Conservation (phyloP, 2,888 invertebrate species). For the Octodonta nipae region DNA sequence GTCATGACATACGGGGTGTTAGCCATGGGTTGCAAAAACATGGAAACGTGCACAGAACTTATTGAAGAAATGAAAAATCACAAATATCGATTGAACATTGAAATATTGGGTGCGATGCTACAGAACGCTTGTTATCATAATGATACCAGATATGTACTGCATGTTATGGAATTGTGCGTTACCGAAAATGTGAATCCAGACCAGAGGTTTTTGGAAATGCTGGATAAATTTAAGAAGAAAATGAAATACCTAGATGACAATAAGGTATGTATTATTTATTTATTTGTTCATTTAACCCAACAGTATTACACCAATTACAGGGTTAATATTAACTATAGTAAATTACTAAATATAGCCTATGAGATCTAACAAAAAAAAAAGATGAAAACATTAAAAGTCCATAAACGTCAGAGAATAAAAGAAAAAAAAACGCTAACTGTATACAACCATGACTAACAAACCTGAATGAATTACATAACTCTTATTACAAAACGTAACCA, state of each 20-base stretch:
- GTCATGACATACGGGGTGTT: constrained; percentile 77
- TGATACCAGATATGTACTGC: constrained; percentile 53
- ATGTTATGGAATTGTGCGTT: constrained; percentile 53
- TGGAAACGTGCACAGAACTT: constrained; percentile 49
- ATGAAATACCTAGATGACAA: constrained; percentile 41
- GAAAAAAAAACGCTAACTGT: too few species aligned
- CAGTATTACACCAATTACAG: too few species aligned
- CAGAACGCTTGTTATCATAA: constrained; percentile 45
- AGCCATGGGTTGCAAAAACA: constrained; percentile 60
- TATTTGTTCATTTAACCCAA: too few species aligned
- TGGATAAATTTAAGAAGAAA: constrained; percentile 49
- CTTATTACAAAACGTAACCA: too few species aligned
- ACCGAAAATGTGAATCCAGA: constrained; percentile 50
- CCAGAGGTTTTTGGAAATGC: constrained; percentile 44
- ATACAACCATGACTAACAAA: too few species aligned
- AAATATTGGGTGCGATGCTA: constrained; percentile 63
- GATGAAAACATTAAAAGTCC: too few species aligned
- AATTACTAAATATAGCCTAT: too few species aligned
- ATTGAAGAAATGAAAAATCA: constrained; percentile 56
- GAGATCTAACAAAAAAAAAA: too few species aligned
- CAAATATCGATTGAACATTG: constrained; percentile 58
- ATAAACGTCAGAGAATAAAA: too few species aligned
- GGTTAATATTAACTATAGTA: too few species aligned
- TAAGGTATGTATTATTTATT: constrained; percentile 39
- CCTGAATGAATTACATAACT: too few species aligned